phyloP scores from a whole-genome alignment of 2,113 vertebrate genomes.

The Passer montanus region DNA sequence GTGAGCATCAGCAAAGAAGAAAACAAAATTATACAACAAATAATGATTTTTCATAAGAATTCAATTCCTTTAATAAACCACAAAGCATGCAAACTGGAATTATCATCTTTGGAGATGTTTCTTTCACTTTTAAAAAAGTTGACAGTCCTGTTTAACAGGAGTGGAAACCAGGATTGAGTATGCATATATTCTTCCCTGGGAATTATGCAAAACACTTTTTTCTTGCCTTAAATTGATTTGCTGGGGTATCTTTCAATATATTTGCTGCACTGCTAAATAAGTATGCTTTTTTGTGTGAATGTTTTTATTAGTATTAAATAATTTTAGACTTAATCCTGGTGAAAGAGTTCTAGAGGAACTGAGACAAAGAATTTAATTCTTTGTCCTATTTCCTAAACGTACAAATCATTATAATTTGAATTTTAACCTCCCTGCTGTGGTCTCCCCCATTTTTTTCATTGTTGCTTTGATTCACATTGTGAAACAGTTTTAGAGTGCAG shows the following conservation, averaged over 20 bases:
- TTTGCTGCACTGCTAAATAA: background rate
- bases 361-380: background rate
- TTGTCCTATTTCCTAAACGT: background rate
- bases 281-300: background rate
- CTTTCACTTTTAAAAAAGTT: background rate
- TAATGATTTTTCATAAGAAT: background rate
- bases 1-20: background rate
- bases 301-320: background rate
- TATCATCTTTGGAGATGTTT: background rate
- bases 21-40: background rate
- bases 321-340: background rate
- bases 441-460: background rate
- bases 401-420: background rate
- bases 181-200: background rate
- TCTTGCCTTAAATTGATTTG: background rate
- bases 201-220: background rate
- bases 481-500: background rate
- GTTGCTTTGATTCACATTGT: background rate
- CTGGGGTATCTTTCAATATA: background rate
- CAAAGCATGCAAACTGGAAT: background rate
- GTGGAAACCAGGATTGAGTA: background rate
- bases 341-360: background rate
- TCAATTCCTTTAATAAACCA: background rate
- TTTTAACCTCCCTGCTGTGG: background rate
- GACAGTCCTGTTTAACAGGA: background rate